phyloP scores from a whole-genome alignment of 2,113 vertebrate genomes.

The Oxygymnocypris stewartii region DNA sequence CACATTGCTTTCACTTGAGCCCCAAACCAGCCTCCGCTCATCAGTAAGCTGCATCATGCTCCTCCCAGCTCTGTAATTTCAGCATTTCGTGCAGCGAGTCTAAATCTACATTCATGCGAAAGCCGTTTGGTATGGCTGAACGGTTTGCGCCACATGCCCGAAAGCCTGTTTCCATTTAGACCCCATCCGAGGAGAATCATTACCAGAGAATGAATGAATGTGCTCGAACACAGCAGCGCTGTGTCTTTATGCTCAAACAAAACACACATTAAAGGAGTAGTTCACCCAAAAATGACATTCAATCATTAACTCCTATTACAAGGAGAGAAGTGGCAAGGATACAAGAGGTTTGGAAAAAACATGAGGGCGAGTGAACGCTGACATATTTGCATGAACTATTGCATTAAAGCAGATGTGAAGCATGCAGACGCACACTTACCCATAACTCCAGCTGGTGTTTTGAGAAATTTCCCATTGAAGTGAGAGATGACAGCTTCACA shows the following conservation, averaged over 20 bases:
- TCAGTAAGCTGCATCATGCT: slow-evolving; percentile 45
- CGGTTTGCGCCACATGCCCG: slow-evolving; percentile 16
- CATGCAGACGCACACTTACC: slow-evolving; percentile 73
- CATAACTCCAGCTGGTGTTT: slow-evolving; percentile 91
- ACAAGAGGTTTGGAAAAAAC: neutral
- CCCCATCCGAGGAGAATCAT: slow-evolving; percentile 18
- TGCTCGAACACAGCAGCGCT: neutral
- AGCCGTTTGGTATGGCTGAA: slow-evolving; percentile 5
- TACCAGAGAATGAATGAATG: slow-evolving; percentile 39
- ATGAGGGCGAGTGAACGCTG: neutral
- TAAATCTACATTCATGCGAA: slow-evolving; percentile 38
- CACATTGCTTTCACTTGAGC: slow-evolving; percentile 17
- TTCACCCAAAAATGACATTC: neutral
- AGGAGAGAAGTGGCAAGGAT: neutral
- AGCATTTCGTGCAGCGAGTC: slow-evolving; percentile 29
- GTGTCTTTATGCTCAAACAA: slow-evolving; percentile 37
- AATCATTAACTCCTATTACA: neutral
- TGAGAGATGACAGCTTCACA: slow-evolving; percentile 98
- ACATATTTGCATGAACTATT: neutral
- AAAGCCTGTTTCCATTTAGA: slow-evolving; percentile 26
- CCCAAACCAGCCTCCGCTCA: neutral
- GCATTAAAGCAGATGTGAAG: neutral
- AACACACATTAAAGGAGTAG: neutral
- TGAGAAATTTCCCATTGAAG: slow-evolving; percentile 99
- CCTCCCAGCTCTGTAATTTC: slow-evolving; percentile 29